phyloP scores from a whole-genome alignment of 2,797 vertebrate genomes.

The Crocodylus rhombifer region DNA sequence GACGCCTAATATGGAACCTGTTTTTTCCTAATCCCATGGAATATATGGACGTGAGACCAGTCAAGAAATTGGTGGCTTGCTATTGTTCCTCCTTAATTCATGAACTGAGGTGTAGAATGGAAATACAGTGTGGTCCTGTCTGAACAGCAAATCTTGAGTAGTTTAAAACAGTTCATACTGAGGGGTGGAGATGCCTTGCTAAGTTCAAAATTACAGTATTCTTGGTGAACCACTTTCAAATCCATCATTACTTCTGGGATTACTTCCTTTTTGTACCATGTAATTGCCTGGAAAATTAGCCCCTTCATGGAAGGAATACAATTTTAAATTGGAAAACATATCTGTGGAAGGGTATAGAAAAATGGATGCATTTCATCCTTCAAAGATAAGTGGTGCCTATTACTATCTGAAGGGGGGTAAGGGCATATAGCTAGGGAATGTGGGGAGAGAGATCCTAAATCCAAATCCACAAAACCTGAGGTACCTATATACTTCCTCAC shows the following conservation, averaged over 20 bases:
- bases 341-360: not conserved
- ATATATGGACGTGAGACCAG: not conserved
- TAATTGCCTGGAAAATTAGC: not conserved
- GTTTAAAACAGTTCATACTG: not conserved
- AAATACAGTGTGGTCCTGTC: rapidly evolving
- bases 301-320: not conserved
- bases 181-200: not conserved
- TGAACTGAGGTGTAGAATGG: not conserved
- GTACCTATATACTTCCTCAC: rapidly evolving
- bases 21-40: not conserved
- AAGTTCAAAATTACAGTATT: not conserved
- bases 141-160: not conserved
- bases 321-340: not conserved
- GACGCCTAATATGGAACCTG: not conserved
- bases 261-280: not conserved
- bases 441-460: not conserved
- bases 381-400: not conserved
- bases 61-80: not conserved
- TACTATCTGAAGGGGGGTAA: not conserved
- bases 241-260: not conserved
- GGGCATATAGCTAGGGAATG: rapidly evolving
- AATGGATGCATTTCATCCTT: not conserved
- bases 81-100: not conserved
- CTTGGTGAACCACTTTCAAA: not conserved
- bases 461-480: not conserved